Evolutionary conservation across 2,113 vertebrate genomes (phyloP).

Genomic region (Oncorhynchus masou): DNA sequence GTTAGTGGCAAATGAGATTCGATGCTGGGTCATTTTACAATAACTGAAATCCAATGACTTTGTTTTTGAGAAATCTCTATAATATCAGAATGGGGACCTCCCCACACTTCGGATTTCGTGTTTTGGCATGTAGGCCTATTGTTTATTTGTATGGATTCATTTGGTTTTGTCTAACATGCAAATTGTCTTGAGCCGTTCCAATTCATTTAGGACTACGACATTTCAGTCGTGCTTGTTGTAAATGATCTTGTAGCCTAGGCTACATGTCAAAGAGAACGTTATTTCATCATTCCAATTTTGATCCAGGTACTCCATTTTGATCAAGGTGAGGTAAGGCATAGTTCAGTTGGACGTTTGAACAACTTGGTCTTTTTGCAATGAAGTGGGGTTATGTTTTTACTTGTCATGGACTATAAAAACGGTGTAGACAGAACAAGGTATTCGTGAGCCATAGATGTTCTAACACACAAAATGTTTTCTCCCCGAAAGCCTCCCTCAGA

Average conservation of each 20-base stretch:
- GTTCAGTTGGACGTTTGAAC: constrained; percentile 46
- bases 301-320: constrained; percentile 7
- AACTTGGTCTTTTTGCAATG: constrained; percentile 58
- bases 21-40: no score
- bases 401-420: constrained; percentile 60
- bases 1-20: no score
- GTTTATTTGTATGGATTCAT: no score
- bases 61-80: no score
- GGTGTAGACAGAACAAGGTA: constrained; percentile 46
- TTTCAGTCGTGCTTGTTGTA: no score
- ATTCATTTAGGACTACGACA: no score
- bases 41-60: no score
- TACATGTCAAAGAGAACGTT: constrained; percentile 18
- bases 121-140: no score
- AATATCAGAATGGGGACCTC: no score
- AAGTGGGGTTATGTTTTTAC: constrained; percentile 54
- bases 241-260: not conserved
- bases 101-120: no score
- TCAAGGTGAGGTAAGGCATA: constrained; percentile 43
- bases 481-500: constrained; percentile 33
- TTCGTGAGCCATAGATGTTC: constrained; percentile 53
- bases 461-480: constrained; percentile 43
- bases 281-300: not conserved
- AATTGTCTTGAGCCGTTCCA: no score
- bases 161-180: no score